Base-by-base conservation (phyloP, 2,888 invertebrate species). In the Hetaerina titia region DNA sequence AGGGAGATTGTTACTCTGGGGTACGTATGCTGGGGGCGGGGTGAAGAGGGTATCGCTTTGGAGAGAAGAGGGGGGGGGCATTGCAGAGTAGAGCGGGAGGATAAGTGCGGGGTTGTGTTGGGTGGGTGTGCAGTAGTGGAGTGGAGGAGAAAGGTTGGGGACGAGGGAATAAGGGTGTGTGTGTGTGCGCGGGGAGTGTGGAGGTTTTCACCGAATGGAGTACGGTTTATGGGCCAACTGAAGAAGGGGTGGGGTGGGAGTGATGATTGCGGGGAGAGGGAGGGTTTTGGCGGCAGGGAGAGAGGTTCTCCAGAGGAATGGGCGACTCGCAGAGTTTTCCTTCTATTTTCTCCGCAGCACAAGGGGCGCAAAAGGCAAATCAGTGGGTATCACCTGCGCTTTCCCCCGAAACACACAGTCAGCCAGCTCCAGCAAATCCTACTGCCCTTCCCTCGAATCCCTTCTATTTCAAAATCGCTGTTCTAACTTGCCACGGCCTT, bases 361-460 rank as follows among this genome's bases (percentile, higher is more conserved):
- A 17, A 60, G 60, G 60, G n/a, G 89, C n/a, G 89, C 5, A n/a
- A 22, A 69, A 81, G 81, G 90, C 25, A 90, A 90, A 90, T 90
- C 90, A 90, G 90, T 17, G 60, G 60, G 60, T 90, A 58, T 90
- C 90, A 31, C 81, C 31, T 31, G 81, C n/a, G n/a, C n/a, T 81
- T 81, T 81, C 31, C 90, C 58, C 90, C 58, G 25, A 58, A 58
- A 25, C 17, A 57, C 58, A 58, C 90, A 58, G 90, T 60, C 60
- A 58, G 89, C 56, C 22, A 19, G 19, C 89, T 88, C 88, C 56
- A 56, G 89, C n/a, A 56, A 56, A 89, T 22, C 22, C 22, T 57
- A 89, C 9, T 89, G 56, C 89, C 90, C 60, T 58, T 22, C 25
- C n/a, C 89, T 22, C 58, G 58, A 58, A 22, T 60, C n/a, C 58